phyloP scores from a whole-genome alignment of 64 coral and sea anemone genomes.

The Montipora capricornis region DNA sequence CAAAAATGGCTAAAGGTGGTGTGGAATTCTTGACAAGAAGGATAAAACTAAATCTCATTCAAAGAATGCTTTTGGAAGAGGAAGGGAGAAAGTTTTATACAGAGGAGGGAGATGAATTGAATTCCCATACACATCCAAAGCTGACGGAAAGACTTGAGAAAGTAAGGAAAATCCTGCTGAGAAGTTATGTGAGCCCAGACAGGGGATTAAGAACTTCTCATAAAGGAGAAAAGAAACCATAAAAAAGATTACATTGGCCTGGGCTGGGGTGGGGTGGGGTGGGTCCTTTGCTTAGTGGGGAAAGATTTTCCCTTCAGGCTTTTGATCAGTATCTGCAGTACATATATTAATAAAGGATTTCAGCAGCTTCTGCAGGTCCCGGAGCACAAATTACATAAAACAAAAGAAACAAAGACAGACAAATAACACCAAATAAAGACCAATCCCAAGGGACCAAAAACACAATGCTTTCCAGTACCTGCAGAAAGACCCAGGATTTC shows the following conservation, averaged over 20 bases:
- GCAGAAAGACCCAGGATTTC: too few relatives aligned
- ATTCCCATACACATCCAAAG: constrained; percentile 80
- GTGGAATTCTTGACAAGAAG: constrained; percentile 74
- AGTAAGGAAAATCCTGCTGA: not conserved
- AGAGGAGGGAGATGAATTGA: constrained; percentile 80
- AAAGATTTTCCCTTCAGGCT: too few relatives aligned
- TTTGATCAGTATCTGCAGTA: too few relatives aligned
- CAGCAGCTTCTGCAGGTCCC: too few relatives aligned
- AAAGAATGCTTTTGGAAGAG: constrained; percentile 66
- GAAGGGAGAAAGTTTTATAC: constrained; percentile 68
- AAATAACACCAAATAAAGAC: too few relatives aligned
- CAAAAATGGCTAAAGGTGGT: constrained; percentile 76
- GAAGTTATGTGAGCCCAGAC: not conserved
- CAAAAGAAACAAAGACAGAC: too few relatives aligned
- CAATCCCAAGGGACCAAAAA: too few relatives aligned
- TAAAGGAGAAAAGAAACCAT: not conserved
- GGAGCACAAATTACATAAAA: too few relatives aligned
- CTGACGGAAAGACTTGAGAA: constrained; percentile 77
- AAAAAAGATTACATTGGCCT: not conserved
- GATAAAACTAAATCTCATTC: constrained; percentile 68
- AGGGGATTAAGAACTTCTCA: not conserved
- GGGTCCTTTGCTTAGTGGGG: too few relatives aligned
- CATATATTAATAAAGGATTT: too few relatives aligned
- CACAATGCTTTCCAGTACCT: too few relatives aligned
- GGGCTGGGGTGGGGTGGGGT: too few relatives aligned